Conservation (phyloP, 2,888 invertebrate species). For the Pollenia labialis region DNA sequence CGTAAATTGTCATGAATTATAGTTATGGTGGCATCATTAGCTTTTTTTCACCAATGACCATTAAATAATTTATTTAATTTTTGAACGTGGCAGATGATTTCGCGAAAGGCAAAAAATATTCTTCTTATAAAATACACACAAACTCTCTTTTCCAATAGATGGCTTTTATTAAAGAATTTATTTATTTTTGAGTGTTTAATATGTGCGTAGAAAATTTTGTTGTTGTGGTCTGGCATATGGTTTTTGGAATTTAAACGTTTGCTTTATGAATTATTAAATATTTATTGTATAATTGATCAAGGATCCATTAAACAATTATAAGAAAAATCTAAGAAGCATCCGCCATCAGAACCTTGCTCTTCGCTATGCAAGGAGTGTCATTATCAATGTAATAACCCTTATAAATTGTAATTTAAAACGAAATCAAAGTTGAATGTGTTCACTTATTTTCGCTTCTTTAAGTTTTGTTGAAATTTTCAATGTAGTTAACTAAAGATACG, state of each 20-base stretch:
- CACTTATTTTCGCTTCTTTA: too few relatives aligned
- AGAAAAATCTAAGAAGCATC: too few relatives aligned
- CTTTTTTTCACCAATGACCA: constrained; percentile 72
- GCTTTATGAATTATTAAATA: not conserved
- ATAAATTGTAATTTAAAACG: too few relatives aligned
- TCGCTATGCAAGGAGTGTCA: too few relatives aligned
- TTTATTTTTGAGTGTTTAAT: not conserved
- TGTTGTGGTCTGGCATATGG: not conserved
- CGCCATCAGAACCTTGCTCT: too few relatives aligned
- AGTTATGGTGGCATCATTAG: constrained; percentile 79
- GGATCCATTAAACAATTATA: too few relatives aligned
- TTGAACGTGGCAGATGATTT: constrained; percentile 69
- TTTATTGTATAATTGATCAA: too few relatives aligned
- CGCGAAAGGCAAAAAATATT: constrained; percentile 9
- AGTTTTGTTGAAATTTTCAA: too few relatives aligned
- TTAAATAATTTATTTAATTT: constrained; percentile 79
- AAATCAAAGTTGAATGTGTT: too few relatives aligned
- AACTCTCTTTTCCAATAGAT: not conserved
- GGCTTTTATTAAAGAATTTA: not conserved
- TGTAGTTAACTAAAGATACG: too few relatives aligned
- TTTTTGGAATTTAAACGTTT: not conserved
- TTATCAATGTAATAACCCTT: too few relatives aligned
- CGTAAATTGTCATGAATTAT: constrained; percentile 78
- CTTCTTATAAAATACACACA: not conserved
- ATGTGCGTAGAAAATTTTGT: not conserved